A percentile compares a stretch with the other conserved stretches of the same genome.
Evolutionary conservation across 2,797 vertebrate species (phyloP).

Genomic region (Dallia pectoralis): DNA sequence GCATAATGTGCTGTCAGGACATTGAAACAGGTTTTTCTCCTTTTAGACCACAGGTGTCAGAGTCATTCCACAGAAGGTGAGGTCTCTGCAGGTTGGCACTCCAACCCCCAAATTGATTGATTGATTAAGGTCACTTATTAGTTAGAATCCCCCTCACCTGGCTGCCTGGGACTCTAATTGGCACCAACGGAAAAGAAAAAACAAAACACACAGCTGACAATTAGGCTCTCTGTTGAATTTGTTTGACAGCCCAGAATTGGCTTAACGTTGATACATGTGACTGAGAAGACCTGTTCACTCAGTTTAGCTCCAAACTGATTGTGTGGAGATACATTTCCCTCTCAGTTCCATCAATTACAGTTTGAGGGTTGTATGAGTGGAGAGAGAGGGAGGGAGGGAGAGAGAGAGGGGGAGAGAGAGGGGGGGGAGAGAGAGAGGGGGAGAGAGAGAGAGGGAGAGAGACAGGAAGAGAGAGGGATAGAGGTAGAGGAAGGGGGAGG

Average conservation of each 20-base stretch:
- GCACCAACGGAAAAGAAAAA: too few species aligned
- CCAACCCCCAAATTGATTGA: too few species aligned
- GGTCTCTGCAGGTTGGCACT: background rate
- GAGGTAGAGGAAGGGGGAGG: too few species aligned
- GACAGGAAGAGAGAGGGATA: background rate
- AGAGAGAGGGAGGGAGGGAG: conserved; percentile 1
- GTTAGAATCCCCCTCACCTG: too few species aligned
- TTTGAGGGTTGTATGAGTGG: background rate
- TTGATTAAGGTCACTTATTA: too few species aligned
- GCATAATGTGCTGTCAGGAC: conserved; percentile 10
- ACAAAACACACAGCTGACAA: too few species aligned
- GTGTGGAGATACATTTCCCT: background rate
- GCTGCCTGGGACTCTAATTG: too few species aligned
- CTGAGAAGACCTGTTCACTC: conserved; percentile 12
- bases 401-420: conserved; percentile 1
- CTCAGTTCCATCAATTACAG: conserved; percentile 17
- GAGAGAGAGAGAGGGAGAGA: background rate
- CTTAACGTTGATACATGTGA: conserved; percentile 1
- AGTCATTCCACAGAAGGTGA: background rate
- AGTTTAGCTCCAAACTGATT: background rate
- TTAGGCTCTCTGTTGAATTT: too few species aligned
- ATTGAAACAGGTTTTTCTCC: conserved; percentile 20
- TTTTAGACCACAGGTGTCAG: too few species aligned
- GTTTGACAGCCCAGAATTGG: too few species aligned
- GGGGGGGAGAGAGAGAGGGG: background rate